Evolutionary conservation across 23 tunicate genomes (phyloP).

Genomic region (Ciona savignyi): DNA sequence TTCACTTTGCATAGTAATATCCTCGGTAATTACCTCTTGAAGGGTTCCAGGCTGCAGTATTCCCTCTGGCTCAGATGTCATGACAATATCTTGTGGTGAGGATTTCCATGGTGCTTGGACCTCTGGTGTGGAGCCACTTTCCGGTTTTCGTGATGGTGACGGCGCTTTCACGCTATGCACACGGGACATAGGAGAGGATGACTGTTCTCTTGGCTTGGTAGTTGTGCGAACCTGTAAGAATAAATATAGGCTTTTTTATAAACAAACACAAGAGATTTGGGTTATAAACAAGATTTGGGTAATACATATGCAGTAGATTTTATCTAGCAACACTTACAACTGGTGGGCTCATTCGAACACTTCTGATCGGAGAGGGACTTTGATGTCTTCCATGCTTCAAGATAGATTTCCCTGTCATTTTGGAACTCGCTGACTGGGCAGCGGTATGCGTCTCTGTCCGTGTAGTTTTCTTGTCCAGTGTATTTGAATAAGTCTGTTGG

Average conservation of each 20-base stretch:
- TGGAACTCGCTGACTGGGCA: constrained; percentile 6
- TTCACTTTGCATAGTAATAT: not conserved
- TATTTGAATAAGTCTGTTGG: not conserved
- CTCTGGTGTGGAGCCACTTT: not conserved
- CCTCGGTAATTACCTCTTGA: not conserved
- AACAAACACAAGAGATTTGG: too few relatives aligned
- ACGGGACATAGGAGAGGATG: constrained; percentile 41
- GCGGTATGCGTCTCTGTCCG: not conserved
- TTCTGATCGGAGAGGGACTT: constrained; percentile 74
- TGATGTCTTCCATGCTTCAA: constrained; percentile 42
- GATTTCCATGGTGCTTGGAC: constrained; percentile 10
- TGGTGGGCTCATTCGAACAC: constrained; percentile 86
- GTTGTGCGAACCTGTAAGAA: too few relatives aligned
- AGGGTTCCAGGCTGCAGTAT: not conserved
- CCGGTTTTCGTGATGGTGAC: constrained; percentile 44
- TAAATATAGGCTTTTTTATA: too few relatives aligned
- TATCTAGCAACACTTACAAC: constrained; percentile 28
- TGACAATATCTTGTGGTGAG: not conserved
- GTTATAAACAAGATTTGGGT: too few relatives aligned
- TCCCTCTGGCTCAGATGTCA: not conserved
- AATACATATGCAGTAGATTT: too few relatives aligned
- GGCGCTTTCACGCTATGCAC: constrained; percentile 74
- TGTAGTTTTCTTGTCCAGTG: constrained; percentile 21
- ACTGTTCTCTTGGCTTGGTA: constrained; percentile 15
- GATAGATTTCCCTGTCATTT: constrained; percentile 11